Evolutionary conservation across 2,888 invertebrate species (phyloP), one percentile per base, ranked within the genome.

Genomic region (Argyra leucocephala): DNA sequence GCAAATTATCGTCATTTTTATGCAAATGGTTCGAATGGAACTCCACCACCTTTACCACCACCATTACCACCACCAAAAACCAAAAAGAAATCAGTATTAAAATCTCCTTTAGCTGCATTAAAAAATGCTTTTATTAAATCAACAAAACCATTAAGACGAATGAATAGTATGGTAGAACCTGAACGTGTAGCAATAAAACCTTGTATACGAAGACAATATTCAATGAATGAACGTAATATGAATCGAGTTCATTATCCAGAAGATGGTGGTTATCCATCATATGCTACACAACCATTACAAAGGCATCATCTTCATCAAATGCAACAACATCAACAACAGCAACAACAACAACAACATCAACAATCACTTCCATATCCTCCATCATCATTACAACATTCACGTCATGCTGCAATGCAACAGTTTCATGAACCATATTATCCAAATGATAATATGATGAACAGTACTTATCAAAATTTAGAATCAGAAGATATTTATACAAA

Each of bases 141-240:
- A 1, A 80, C 79, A 2, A 73, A 78, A 2, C 78, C 79, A 0
- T 66, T 80, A 65, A 71, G 80, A 1, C 75, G 80, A 21, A 80
- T 80, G 76, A 78, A 77, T 58, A 80, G 80, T 67, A 77, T 80
- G 78, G 75, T 76, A 37, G 80, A 80, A 63, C 76, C 76, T 58
- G 76, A 78, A 59, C 72, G 76, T n/a, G 69, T 71, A 5, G 75
- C 75, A 59, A n/a, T 36, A 10, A 76, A 76, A 64, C 75, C 77
- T 1, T 69, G 69, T 22, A 64, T 80, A 12, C 71, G 77, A 1
- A 74, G 80, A 1, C 80, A 80, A 68, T 77, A 78, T 64, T 80
- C 80, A 18, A 77, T 80, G 79, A 72, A 79, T 69, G 80, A 80
- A 67, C 71, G 77, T 7, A 75, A 76, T 9, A 75, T 77, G 23